Conservation (phyloP, 2,797 vertebrate genomes). For the Falco columbarius region DNA sequence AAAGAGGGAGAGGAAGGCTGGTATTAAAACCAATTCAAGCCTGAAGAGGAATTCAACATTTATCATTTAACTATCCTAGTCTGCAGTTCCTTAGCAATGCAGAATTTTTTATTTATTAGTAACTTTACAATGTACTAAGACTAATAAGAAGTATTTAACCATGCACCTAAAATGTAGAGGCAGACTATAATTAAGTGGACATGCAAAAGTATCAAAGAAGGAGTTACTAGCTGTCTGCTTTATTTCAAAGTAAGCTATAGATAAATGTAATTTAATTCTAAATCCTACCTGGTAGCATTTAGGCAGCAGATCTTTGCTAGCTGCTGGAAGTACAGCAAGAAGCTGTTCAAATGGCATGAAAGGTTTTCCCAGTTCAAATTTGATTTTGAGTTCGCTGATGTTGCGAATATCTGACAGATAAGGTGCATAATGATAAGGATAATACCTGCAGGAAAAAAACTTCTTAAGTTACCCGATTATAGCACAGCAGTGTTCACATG, state of each 20-base stretch:
- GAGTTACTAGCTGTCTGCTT: neutral
- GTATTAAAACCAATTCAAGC: neutral
- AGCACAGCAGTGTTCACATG: neutral
- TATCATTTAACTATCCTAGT: neutral
- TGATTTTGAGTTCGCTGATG: slow-evolving; percentile 83
- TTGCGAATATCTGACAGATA: slow-evolving; percentile 94
- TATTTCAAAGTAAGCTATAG: neutral
- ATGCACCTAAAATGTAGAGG: neutral
- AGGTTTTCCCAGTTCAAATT: slow-evolving; percentile 91
- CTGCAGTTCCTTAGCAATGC: neutral
- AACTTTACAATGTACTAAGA: neutral
- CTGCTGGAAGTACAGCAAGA: slow-evolving; percentile 93
- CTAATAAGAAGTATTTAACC: neutral
- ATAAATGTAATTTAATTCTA: neutral
- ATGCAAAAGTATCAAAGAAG: neutral
- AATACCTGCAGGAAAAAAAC: slow-evolving; percentile 83
- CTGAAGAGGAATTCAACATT: neutral
- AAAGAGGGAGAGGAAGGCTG: neutral
- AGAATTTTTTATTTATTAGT: neutral
- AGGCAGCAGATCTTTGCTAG: slow-evolving; percentile 93
- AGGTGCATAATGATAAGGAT: slow-evolving; percentile 96
- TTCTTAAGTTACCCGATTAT: neutral
- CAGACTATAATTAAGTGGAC: neutral
- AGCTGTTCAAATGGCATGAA: slow-evolving; percentile 98
- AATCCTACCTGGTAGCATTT: slow-evolving; percentile 87